Evolutionary conservation across 1,140 invertebrate genomes (phyloP).

Genomic region (Caenorhabditis elegans): DNA sequence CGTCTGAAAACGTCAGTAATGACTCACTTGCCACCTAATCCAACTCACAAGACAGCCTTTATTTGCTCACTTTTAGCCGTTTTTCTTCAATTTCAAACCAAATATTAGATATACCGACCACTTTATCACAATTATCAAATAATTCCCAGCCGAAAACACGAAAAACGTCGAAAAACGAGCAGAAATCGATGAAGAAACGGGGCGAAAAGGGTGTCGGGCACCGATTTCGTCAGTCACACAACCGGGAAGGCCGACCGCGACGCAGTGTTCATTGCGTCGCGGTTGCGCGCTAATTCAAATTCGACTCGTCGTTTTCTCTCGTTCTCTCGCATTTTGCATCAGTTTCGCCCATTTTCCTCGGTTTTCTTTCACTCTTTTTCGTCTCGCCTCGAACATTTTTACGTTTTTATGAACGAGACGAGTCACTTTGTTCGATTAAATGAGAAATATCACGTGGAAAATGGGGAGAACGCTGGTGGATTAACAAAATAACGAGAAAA

Average conservation of each 20-base stretch:
- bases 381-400: not conserved
- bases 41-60: too few relatives aligned
- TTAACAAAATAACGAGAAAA: not conserved
- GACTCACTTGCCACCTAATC: too few relatives aligned
- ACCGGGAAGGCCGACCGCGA: slow-evolving; percentile 24
- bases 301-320: not conserved
- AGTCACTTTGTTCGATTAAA: not conserved
- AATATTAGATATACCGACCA: not conserved
- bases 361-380: not conserved
- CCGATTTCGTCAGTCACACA: slow-evolving; percentile 30
- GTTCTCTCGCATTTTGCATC: too few relatives aligned
- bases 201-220: not conserved
- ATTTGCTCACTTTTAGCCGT: not conserved
- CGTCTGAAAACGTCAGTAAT: too few relatives aligned
- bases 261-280: not conserved
- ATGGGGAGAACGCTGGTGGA: not conserved
- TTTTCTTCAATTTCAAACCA: not conserved
- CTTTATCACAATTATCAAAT: not conserved
- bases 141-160: not conserved
- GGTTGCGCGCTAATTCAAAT: slow-evolving; percentile 3
- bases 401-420: not conserved
- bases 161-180: not conserved
- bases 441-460: not conserved
- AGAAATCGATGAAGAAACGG: slow-evolving; percentile 9
- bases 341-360: not conserved